Evolutionary conservation across 2,113 vertebrate species (phyloP).

Genomic region (Zosterops pallidus): DNA sequence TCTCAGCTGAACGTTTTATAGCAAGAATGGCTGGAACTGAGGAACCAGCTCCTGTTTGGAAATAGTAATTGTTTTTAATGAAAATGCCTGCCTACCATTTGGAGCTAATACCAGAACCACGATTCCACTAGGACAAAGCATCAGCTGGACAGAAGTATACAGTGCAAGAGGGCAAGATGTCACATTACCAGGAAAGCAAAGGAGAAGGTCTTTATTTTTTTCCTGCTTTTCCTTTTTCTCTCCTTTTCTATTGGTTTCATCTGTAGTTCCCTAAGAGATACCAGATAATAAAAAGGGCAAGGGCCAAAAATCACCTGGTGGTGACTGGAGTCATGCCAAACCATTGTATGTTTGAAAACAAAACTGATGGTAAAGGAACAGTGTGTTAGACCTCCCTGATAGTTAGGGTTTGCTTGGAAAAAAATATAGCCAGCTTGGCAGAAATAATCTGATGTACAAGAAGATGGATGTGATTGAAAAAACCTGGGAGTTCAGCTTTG

Average conservation of each 20-base stretch:
- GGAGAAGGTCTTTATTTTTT: slow-evolving; percentile 46
- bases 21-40: slow-evolving; percentile 65
- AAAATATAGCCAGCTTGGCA: slow-evolving; percentile 33
- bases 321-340: slow-evolving; percentile 67
- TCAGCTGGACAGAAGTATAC: slow-evolving; percentile 64
- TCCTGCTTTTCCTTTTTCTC: slow-evolving; percentile 52
- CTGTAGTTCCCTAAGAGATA: slow-evolving; percentile 55
- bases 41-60: slow-evolving; percentile 59
- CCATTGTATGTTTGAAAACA: slow-evolving; percentile 59
- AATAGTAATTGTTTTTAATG: slow-evolving; percentile 68
- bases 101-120: slow-evolving; percentile 55
- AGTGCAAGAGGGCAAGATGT: slow-evolving; percentile 27
- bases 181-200: slow-evolving; percentile 42
- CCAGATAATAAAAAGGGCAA: slow-evolving; percentile 65
- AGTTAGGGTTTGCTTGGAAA: slow-evolving; percentile 37
- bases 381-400: slow-evolving; percentile 55
- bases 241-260: slow-evolving; percentile 58
- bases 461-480: neutral
- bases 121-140: slow-evolving; percentile 65
- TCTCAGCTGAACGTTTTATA: slow-evolving; percentile 65
- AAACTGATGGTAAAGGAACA: slow-evolving; percentile 46
- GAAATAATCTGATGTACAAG: neutral
- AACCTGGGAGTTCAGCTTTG: neutral
- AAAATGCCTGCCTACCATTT: slow-evolving; percentile 60
- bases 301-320: slow-evolving; percentile 74